Percentiles rank a stretch among this genome's conserved stretches.
Conservation (phyloP, 2,888 invertebrate genomes). For the Automeris io region DNA sequence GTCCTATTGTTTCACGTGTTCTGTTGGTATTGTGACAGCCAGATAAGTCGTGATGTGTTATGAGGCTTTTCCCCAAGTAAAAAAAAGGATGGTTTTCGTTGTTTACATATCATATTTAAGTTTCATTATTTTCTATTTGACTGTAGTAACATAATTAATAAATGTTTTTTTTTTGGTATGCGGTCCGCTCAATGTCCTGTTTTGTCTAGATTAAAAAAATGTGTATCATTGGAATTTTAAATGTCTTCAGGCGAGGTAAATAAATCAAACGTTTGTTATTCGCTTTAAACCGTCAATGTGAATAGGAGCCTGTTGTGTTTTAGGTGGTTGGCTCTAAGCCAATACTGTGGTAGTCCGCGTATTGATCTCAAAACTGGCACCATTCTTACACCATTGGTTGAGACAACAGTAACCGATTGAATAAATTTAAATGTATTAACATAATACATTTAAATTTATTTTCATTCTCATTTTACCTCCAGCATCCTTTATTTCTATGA, state of each 20-base stretch:
- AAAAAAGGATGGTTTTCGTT: too few relatives aligned
- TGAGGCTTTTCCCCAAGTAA: too few relatives aligned
- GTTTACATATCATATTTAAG: too few relatives aligned
- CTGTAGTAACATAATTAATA: too few relatives aligned
- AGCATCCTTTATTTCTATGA: too few relatives aligned
- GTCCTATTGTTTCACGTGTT: slow-evolving; percentile 15
- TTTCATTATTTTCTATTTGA: too few relatives aligned
- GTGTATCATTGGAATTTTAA: slow-evolving; percentile 23
- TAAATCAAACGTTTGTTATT: slow-evolving; percentile 29
- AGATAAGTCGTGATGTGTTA: background rate
- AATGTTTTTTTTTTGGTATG: too few relatives aligned
- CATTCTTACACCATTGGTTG: slow-evolving; percentile 16
- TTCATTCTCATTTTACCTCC: too few relatives aligned
- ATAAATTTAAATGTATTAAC: too few relatives aligned
- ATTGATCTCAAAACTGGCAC: slow-evolving; percentile 42
- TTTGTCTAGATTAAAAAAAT: background rate
- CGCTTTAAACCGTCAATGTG: slow-evolving; percentile 34
- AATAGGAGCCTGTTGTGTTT: slow-evolving; percentile 41
- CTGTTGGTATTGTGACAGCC: background rate
- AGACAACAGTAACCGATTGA: slow-evolving; percentile 29
- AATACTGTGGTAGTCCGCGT: slow-evolving; percentile 33
- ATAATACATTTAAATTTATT: too few relatives aligned
- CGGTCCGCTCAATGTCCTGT: too few relatives aligned
- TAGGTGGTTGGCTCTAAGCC: slow-evolving; percentile 56
- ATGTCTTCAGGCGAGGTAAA: slow-evolving; percentile 33